Base-by-base conservation (phyloP, 1,140 invertebrate genomes). In the Trichonephila inaurata region DNA sequence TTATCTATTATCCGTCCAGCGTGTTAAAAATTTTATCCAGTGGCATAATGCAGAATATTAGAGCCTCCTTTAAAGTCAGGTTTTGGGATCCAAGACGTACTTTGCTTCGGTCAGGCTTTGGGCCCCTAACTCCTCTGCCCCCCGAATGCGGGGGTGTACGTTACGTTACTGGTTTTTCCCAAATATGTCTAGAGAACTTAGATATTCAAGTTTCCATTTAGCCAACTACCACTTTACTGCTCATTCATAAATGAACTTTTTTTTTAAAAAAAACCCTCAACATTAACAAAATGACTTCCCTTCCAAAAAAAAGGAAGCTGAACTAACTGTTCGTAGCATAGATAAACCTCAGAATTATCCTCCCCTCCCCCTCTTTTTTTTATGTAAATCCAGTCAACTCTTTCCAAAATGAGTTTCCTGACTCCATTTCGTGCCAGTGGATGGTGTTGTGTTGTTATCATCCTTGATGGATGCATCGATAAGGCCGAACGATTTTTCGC, bases 351-450 rank as follows among this genome's bases (percentile, higher is more conserved):
- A 18, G 14, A 72, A 33, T 5, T 18, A 2, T 0, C 28, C 14
- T 2, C 14, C 24, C 24, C 24, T 3, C 28, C 12, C 3, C 0
- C 14, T 19, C 5, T 0, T 14, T 19, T 40, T 40, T 12, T 51
- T 12, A 51, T 51, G 51, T 12, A 58, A 85, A 24, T 85, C n/a
- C 44, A 19, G 12, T 60, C 21, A 85, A 28, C 28, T 60, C 60
- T 62, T 60, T 86, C 33, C 24, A 62, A 62, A 86, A 61, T 87
- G 28, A n/a, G 72, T 77, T 77, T 77, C 24, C 28, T 77, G 7
- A 19, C 72, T 40, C 24, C 14, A 40, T 33, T 40, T 77, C 2
- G 16, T 77, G 72, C 18, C 28, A 40, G 33, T 69, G 66, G 28
- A 28, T 7, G 18, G 69, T 77, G 16, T 24, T 28, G 16, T 62